Conservation (phyloP, 2,113 vertebrate genomes). For the Oncorhynchus masou region DNA sequence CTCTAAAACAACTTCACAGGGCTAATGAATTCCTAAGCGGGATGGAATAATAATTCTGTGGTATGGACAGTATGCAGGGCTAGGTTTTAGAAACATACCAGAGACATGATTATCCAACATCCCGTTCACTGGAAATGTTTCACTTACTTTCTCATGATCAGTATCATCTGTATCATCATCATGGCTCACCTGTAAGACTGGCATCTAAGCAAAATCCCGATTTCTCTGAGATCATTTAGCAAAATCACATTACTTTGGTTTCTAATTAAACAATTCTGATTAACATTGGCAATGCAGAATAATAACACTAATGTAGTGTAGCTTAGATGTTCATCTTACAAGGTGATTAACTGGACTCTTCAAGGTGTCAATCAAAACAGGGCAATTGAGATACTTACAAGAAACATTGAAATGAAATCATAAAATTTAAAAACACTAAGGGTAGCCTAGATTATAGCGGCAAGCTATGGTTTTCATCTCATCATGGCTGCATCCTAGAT, state of each 20-base stretch:
- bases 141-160: constrained; percentile 75
- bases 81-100: constrained; percentile 36
- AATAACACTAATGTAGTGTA: no score
- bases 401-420: no score
- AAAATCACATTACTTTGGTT: no score
- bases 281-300: no score
- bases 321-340: no score
- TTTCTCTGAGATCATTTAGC: constrained; percentile 17
- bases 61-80: constrained; percentile 18
- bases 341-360: no score
- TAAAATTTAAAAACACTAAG: no score
- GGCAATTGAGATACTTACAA: no score
- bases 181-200: constrained; percentile 67
- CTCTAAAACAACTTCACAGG: constrained; percentile 21
- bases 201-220: constrained; percentile 61
- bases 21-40: constrained; percentile 22
- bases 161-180: constrained; percentile 55
- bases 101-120: constrained; percentile 26
- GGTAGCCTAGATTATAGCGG: no score
- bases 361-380: no score
- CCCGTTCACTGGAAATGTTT: constrained; percentile 20
- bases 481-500: background rate
- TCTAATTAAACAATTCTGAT: no score
- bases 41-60: constrained; percentile 21
- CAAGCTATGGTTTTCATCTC: no score